Base-by-base conservation (phyloP, 2,888 invertebrate species). In the Ophioninae sp. region DNA sequence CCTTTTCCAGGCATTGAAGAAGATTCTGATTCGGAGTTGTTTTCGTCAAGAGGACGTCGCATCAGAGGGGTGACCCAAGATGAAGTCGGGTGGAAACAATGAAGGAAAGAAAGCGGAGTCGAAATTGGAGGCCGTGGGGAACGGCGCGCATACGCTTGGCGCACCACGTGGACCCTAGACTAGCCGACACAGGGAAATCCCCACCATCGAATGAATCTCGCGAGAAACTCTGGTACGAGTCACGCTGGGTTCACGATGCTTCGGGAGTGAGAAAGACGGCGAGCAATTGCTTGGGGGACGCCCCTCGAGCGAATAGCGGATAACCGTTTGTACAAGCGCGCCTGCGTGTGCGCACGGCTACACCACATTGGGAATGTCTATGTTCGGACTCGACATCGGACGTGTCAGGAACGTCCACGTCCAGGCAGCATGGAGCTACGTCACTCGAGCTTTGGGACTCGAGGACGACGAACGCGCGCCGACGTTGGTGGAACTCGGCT, bases 121-220 rank as follows among this genome's bases (percentile, higher is more conserved):
- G 30, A 77, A 77, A 77, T 51, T 51, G 44, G 9, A 58, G 8
- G 8, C 69, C 23, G 68, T 63, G 71, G 30, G 85, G 64, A 65
- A 72, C 64, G 86, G 87, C 86, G 87, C 87, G 87, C 87, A 87
- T 87, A 85, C 89, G 89, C 87, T 90, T 87, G 90, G 88, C 86
- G 84, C 85, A 87, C 81, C 88, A 87, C 87, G 86, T 88, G 87
- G 88, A 86, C 79, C 76, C 86, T 86, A 84, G 87, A 87, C 88
- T 86, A 86, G 81, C 87, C 86, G 85, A 75, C 68, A 64, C 82
- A 78, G 80, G 78, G 84, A 69, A 84, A 84, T 85, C 75, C 67
- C 75, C 86, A 80, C 84, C 82, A 77, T 23, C 81, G 84, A 85
- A 76, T 86, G 87, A 85, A 87, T 88, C 79, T 86, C 83, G 83